A percentile compares a stretch with the other conserved stretches of the same genome.
These are phyloP conservation scores for Polietes domitor DNA, from an alignment of 2,888 invertebrate genomes.

Conservation along the genomic window DNA sequence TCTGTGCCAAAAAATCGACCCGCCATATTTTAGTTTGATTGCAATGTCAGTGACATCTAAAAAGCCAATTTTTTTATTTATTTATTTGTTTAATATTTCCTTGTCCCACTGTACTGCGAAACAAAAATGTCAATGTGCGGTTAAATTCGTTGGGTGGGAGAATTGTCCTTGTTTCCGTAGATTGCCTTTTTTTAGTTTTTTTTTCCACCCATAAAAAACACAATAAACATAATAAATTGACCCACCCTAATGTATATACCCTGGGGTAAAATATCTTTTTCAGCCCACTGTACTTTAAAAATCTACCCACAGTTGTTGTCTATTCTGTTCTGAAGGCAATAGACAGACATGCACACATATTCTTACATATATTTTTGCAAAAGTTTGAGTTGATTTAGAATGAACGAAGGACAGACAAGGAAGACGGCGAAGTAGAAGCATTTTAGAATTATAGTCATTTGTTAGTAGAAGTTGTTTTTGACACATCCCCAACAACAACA, in stretches of 20 bases:
- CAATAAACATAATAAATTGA: no score
- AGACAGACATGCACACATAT: neutral
- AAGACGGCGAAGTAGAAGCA: constrained; percentile 70
- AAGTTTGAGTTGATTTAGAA: constrained; percentile 36
- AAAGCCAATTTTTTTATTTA: no score
- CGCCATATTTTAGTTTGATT: no score
- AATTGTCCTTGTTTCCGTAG: no score
- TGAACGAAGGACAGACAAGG: constrained; percentile 59
- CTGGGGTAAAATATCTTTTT: neutral
- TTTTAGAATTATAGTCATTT: constrained; percentile 43
- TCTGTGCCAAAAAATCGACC: no score
- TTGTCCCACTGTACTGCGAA: neutral
- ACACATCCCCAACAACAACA: constrained; percentile 60
- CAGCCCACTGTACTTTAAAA: neutral
- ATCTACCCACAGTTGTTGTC: neutral
- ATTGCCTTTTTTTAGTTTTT: no score
- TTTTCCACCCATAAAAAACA: no score
- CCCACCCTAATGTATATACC: no score
- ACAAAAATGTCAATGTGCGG: constrained; percentile 55
- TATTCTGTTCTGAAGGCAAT: no score
- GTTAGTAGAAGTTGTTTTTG: constrained; percentile 72
- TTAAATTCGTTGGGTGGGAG: constrained; percentile 58
- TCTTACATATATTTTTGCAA: neutral
- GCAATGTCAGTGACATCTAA: no score
- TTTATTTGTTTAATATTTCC: no score